These are phyloP conservation scores for Aythya baeri DNA, from an alignment of 2,113 vertebrate species.

Conservation along the genomic window DNA sequence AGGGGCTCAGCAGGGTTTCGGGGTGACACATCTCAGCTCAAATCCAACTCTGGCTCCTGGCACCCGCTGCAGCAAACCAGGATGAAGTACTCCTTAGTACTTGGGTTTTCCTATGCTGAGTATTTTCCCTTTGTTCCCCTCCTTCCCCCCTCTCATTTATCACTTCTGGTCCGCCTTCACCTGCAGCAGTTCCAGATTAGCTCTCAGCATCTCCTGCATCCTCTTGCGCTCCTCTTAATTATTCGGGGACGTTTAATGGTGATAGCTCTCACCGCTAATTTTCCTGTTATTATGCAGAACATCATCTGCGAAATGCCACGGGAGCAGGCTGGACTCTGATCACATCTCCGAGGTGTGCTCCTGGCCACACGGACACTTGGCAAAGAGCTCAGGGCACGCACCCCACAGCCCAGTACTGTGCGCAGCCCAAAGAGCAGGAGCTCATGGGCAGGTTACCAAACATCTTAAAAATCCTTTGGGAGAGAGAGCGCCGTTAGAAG, in stretches of 20 bases:
- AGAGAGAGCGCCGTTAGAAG: not conserved
- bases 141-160: not conserved
- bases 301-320: not conserved
- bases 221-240: not conserved
- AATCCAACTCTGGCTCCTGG: not conserved
- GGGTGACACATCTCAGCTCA: not conserved
- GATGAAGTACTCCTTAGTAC: not conserved
- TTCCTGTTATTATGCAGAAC: not conserved
- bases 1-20: not conserved
- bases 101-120: not conserved
- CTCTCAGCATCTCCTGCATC: not conserved
- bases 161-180: not conserved
- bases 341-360: not conserved
- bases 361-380: not conserved
- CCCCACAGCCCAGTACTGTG: too few relatives aligned
- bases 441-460: not conserved
- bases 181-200: not conserved
- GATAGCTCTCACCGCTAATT: not conserved
- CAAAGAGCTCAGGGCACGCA: rapidly evolving
- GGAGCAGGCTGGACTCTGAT: not conserved
- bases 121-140: not conserved
- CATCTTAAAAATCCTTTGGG: not conserved
- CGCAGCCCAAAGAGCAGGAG: not conserved
- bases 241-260: not conserved
- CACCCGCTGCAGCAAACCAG: not conserved